Evolutionary conservation across 2,113 vertebrate genomes (phyloP), one percentile per base, ranked within the genome.

Genomic region (Beaufortia kweichowensis): DNA sequence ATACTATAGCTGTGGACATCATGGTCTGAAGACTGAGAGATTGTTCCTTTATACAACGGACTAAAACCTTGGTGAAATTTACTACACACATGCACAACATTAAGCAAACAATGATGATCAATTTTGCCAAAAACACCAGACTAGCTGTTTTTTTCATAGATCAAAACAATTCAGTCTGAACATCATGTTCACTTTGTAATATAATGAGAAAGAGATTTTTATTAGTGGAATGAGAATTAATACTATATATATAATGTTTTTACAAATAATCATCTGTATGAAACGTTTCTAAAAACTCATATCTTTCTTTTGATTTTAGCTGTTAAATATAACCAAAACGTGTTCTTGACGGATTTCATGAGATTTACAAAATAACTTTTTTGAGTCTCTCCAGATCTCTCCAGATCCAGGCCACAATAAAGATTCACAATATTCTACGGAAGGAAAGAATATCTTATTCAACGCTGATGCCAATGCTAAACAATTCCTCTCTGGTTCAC

Each of bases 141-240:
- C 26, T 68, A 68, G 46, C 19, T 69, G 66, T 69, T 55, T 69
- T 53, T 69, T 69, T 33, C 10, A 55, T 23, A 53, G 66, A 68
- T 53, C 29, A 53, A 53, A 69, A 69, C 46, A 23, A 55, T 31
- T 19, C 4, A 50, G 28, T 53, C 66, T 33, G 66, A 68, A 68
- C 3, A 23, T 69, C 21, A 33, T 33, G 46, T 69, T 69, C 28
- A 23, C 46, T 69, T 69, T 69, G 19, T 68, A 12, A 26, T 53
- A 14, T 31, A 21, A 12, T 53, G 12, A 19, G 65, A 43, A 68
- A 53, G 46, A n/a, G n/a, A n/a, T n/a, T n/a, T n/a, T n/a, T n/a
- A n/a, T n/a, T n/a, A n/a, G n/a, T n/a, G n/a, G n/a, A n/a, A 39
- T 39, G 35, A 39, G 35, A 2, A 39, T n/a, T n/a, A n/a, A n/a